Percentiles rank a stretch among this genome's conserved stretches.
These are phyloP conservation scores for Nipponia nippon DNA, from an alignment of 2,113 vertebrate species.

Conservation along the genomic window DNA sequence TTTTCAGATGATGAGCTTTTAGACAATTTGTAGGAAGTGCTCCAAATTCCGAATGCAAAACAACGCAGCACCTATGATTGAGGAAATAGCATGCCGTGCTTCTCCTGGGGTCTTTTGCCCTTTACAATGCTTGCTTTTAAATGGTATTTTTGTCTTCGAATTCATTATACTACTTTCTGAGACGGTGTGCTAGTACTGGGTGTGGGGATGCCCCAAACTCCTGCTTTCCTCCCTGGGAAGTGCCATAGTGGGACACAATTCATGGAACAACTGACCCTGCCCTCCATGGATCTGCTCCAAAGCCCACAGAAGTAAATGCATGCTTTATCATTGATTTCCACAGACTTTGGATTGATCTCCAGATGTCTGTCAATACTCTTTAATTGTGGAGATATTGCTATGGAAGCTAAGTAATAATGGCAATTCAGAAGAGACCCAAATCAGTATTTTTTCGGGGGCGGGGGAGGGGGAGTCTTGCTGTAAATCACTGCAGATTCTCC, in stretches of 20 bases:
- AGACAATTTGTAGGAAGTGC: background rate
- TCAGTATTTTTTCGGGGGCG: background rate
- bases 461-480: background rate
- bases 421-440: background rate
- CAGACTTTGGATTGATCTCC: background rate
- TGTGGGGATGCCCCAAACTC: background rate
- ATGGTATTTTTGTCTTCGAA: background rate
- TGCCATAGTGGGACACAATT: background rate
- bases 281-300: background rate
- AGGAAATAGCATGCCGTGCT: fast-evolving
- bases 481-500: background rate
- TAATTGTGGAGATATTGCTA: background rate
- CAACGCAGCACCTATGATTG: background rate
- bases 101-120: background rate
- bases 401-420: background rate
- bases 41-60: background rate
- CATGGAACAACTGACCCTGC: background rate
- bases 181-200: background rate
- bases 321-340: background rate
- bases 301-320: background rate
- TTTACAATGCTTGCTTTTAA: background rate
- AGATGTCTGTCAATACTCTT: background rate
- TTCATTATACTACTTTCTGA: background rate
- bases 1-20: background rate
- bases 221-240: background rate